Evolutionary conservation across 2,888 invertebrate species (phyloP).

Genomic region (Yponomeuta evonymella): DNA sequence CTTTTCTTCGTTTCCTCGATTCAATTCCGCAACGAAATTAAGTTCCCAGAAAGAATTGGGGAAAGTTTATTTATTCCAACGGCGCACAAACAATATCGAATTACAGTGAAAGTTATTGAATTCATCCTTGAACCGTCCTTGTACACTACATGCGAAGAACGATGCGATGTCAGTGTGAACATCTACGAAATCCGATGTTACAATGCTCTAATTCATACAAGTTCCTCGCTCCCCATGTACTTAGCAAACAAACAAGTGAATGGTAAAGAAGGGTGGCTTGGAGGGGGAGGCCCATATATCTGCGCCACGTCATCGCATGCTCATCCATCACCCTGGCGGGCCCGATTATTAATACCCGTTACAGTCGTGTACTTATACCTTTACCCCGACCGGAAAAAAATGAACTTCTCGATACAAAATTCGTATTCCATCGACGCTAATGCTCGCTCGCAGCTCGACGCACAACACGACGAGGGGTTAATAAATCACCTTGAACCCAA

Average conservation of each 20-base stretch:
- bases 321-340: constrained; percentile 66
- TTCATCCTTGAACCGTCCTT: neutral
- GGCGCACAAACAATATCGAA: constrained; percentile 1
- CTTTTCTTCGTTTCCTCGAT: constrained; percentile 5
- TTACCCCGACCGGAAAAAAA: neutral
- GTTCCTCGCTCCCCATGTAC: neutral
- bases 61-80: constrained; percentile 5
- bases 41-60: neutral
- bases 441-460: neutral
- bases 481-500: constrained; percentile 14
- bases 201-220: neutral
- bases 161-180: neutral
- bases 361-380: constrained; percentile 20
- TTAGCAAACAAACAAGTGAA: constrained; percentile 17
- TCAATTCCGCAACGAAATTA: constrained; percentile 5
- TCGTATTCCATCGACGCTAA: constrained; percentile 10
- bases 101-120: neutral
- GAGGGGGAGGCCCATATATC: constrained; percentile 34
- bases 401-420: neutral
- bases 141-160: neutral
- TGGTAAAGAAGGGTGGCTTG: constrained; percentile 31
- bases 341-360: constrained; percentile 48
- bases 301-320: constrained; percentile 49
- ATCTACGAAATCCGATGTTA: neutral
- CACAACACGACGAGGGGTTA: constrained; percentile 3